Percentiles rank a stretch among this genome's conserved stretches.
Conservation (phyloP, 1,140 invertebrate species). For the Asobara japonica region DNA sequence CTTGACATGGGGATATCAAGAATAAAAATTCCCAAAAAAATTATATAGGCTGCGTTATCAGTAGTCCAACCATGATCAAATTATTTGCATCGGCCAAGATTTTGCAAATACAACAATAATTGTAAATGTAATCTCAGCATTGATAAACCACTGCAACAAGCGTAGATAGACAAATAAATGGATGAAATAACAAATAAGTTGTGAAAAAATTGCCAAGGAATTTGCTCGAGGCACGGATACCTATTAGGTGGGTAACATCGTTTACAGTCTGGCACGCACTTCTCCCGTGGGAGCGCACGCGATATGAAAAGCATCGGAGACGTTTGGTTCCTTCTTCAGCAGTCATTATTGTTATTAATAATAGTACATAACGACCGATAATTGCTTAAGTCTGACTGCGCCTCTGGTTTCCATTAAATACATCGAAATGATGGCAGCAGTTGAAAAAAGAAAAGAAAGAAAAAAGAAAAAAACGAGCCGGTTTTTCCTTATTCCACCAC, state of each 20-base stretch:
- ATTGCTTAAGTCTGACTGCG: constrained; percentile 64
- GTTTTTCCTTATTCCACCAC: constrained; percentile 6
- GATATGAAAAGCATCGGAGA: constrained; percentile 46
- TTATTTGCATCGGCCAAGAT: no score
- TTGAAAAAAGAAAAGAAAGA: no score
- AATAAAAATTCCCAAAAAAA: no score
- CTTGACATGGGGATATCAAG: no score
- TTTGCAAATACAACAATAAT: no score
- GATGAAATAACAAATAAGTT: constrained; percentile 32
- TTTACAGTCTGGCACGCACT: constrained; percentile 62
- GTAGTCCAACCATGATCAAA: no score
- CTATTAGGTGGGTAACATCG: constrained; percentile 63
- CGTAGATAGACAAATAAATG: constrained; percentile 18
- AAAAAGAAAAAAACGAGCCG: no score
- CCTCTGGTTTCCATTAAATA: constrained; percentile 51
- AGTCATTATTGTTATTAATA: constrained; percentile 65
- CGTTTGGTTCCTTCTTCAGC: constrained; percentile 51
- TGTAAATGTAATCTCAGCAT: not conserved
- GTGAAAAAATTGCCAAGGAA: constrained; percentile 51
- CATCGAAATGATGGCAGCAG: not conserved
- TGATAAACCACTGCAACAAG: not conserved
- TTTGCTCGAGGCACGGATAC: constrained; percentile 63
- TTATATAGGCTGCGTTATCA: no score
- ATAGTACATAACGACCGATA: constrained; percentile 63
- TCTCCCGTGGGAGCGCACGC: constrained; percentile 46